These are phyloP conservation scores for Pantherophis guttatus DNA, from an alignment of 2,113 vertebrate species.

Conservation along the genomic window DNA sequence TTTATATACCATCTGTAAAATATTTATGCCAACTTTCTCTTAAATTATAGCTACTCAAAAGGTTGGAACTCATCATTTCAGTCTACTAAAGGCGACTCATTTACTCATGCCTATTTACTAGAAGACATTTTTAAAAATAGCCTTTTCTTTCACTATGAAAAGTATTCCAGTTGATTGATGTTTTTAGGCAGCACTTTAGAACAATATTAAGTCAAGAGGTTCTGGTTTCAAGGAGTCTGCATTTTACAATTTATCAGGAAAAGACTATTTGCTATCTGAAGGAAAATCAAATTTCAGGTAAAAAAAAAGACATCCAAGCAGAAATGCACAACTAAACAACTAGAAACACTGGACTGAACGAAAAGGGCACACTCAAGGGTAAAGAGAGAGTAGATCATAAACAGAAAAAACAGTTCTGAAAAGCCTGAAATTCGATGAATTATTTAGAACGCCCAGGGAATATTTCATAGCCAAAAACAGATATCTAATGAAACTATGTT, in stretches of 20 bases:
- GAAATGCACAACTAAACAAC: not conserved
- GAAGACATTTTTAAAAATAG: not conserved
- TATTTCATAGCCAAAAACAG: not conserved
- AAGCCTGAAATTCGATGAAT: not conserved
- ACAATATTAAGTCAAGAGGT: not conserved
- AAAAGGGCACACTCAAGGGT: not conserved
- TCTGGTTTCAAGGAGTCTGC: not conserved
- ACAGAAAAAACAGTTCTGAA: not conserved
- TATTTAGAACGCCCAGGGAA: not conserved
- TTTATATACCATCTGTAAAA: not conserved
- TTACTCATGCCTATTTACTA: not conserved
- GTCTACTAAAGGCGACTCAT: not conserved
- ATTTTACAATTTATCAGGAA: not conserved
- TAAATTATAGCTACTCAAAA: not conserved
- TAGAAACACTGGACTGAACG: not conserved
- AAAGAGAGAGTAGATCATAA: not conserved
- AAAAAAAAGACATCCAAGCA: not conserved
- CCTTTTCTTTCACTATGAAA: not conserved
- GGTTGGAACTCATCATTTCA: not conserved
- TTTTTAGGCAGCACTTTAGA: not conserved
- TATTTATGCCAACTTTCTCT: not conserved
- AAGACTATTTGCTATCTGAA: not conserved
- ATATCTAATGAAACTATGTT: not conserved
- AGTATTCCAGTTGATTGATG: not conserved
- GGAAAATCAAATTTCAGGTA: not conserved